These are phyloP conservation scores for Steinernema feltiae DNA, from an alignment of 1,140 invertebrate species.

Conservation along the genomic window DNA sequence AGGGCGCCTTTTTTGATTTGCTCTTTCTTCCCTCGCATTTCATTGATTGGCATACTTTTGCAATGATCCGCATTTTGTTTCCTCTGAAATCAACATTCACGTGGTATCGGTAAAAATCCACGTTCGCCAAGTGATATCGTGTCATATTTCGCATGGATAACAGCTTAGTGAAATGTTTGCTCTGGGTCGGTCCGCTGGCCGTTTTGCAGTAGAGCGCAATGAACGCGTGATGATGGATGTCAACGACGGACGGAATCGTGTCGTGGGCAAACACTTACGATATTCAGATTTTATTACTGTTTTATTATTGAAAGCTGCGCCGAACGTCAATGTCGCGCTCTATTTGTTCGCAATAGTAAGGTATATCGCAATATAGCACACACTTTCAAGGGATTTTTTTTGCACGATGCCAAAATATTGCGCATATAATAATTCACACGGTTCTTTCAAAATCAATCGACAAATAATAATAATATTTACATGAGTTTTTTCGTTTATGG, in stretches of 20 bases:
- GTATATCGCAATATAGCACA: not conserved
- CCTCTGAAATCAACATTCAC: not conserved
- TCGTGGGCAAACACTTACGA: conserved; percentile 11
- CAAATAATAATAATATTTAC: too few species aligned
- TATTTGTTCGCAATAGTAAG: not conserved
- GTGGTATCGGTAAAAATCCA: not conserved
- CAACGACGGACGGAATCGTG: not conserved
- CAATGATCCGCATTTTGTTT: not conserved
- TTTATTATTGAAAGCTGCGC: not conserved
- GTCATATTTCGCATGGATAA: conserved; percentile 1
- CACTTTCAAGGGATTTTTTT: not conserved
- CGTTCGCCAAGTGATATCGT: not conserved
- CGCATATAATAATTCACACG: too few species aligned
- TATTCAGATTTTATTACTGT: conserved; percentile 12
- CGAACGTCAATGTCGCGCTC: not conserved
- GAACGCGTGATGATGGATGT: not conserved
- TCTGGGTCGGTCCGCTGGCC: not conserved
- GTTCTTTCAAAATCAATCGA: too few species aligned
- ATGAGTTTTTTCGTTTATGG: too few species aligned
- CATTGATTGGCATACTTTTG: not conserved
- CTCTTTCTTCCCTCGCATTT: not conserved
- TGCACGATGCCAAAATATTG: too few species aligned
- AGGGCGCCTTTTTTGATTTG: not conserved
- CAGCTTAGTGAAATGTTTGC: not conserved
- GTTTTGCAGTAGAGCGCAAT: not conserved